These are phyloP conservation scores for Platynereis dumerilii DNA, from an alignment of 2,888 invertebrate species.

Conservation along the genomic window DNA sequence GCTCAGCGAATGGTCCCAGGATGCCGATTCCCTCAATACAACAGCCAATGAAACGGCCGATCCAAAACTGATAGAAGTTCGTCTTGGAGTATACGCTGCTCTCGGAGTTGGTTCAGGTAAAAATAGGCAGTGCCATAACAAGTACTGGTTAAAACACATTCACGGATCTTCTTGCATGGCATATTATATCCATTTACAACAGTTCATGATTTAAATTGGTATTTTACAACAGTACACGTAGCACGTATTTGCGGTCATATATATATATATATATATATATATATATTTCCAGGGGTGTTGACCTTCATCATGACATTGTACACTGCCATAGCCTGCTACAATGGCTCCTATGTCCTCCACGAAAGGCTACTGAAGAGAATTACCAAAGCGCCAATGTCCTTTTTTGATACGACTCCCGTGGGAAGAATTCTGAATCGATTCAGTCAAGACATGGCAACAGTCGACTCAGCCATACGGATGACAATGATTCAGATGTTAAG, in stretches of 20 bases:
- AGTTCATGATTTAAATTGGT: too few relatives aligned
- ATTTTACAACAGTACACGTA: too few relatives aligned
- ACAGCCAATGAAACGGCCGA: conserved; percentile 39
- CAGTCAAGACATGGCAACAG: conserved; percentile 44
- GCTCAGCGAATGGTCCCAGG: conserved; percentile 28
- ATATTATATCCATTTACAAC: too few relatives aligned
- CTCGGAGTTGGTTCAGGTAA: conserved; percentile 54
- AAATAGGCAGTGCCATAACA: background rate
- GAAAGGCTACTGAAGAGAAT: conserved; percentile 48
- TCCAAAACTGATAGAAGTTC: conserved; percentile 41
- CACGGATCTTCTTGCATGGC: too few relatives aligned
- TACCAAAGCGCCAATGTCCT: conserved; percentile 50
- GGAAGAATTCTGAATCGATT: conserved; percentile 49
- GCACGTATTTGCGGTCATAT: too few relatives aligned
- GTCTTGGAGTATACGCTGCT: conserved; percentile 65
- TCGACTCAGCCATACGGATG: conserved; percentile 37
- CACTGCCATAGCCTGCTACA: conserved; percentile 52
- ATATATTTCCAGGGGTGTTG: too few relatives aligned
- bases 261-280: too few relatives aligned
- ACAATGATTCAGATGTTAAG: conserved; percentile 33
- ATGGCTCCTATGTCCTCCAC: conserved; percentile 54
- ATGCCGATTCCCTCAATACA: conserved; percentile 24
- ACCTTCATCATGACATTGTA: too few relatives aligned
- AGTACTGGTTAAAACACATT: too few relatives aligned
- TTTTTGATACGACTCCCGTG: conserved; percentile 47